Conservation (phyloP, 1,140 invertebrate genomes). For the Brachionus asplanchnoidis region DNA sequence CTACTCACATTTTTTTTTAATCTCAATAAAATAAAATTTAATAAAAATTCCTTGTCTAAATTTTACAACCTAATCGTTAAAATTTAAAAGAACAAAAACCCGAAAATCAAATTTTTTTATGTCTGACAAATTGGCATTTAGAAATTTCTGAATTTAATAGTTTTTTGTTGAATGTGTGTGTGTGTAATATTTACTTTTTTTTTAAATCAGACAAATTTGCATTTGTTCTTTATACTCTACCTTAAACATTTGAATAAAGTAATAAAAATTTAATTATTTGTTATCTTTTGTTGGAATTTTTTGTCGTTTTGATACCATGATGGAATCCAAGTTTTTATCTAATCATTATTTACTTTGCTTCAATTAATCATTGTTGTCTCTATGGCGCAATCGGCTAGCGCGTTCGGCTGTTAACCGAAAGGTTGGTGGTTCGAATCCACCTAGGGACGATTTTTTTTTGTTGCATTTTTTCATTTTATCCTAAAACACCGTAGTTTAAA, state of each 20-base stretch:
- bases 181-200: background rate
- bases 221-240: constrained; percentile 16
- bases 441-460: background rate
- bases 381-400: background rate
- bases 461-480: background rate
- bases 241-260: background rate
- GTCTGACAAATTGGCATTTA: constrained; percentile 15
- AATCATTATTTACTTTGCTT: background rate
- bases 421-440: background rate
- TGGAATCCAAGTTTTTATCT: background rate
- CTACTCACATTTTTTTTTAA: background rate
- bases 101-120: background rate
- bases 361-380: background rate
- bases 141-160: background rate
- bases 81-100: background rate
- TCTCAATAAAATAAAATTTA: background rate
- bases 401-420: background rate
- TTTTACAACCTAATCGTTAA: no score
- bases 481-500: no score
- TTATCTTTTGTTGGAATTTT: background rate
- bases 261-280: background rate
- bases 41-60: no score
- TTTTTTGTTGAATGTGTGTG: background rate
- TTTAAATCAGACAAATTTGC: constrained; percentile 15
- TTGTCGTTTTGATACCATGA: background rate